phyloP scores from a whole-genome alignment of 2,113 vertebrate species.

The Miniopterus natalensis region DNA sequence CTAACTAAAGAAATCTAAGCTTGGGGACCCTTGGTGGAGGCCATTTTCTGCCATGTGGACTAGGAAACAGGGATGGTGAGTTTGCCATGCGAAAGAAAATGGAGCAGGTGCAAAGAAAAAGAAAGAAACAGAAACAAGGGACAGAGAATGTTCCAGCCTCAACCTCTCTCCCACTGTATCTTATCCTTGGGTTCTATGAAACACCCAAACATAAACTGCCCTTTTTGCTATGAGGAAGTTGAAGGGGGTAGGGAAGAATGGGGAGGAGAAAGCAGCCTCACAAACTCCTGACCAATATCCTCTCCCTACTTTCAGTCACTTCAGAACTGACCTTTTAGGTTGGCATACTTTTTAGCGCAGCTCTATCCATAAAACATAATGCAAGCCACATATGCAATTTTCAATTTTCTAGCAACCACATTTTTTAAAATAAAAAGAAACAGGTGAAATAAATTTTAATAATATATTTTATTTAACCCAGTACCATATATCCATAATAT shows the following conservation, averaged over 20 bases:
- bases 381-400: neutral
- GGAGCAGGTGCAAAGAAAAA: neutral
- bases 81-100: neutral
- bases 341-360: neutral
- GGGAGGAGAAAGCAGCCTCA: neutral
- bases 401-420: neutral
- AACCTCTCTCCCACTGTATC: neutral
- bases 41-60: neutral
- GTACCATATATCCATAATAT: neutral
- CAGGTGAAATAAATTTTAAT: neutral
- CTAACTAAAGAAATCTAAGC: slow-evolving; percentile 30
- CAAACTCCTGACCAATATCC: neutral
- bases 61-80: neutral
- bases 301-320: neutral
- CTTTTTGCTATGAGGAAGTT: slow-evolving; percentile 10
- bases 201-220: neutral
- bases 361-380: neutral
- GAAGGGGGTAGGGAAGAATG: neutral
- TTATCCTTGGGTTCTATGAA: neutral
- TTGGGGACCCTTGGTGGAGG: neutral
- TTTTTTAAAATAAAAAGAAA: slow-evolving; percentile 35
- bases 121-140: neutral
- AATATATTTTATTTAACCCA: neutral
- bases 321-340: neutral
- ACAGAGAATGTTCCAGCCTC: neutral